Evolutionary conservation across 2,888 invertebrate genomes (phyloP).

Genomic region (Anagyrus pseudococci): DNA sequence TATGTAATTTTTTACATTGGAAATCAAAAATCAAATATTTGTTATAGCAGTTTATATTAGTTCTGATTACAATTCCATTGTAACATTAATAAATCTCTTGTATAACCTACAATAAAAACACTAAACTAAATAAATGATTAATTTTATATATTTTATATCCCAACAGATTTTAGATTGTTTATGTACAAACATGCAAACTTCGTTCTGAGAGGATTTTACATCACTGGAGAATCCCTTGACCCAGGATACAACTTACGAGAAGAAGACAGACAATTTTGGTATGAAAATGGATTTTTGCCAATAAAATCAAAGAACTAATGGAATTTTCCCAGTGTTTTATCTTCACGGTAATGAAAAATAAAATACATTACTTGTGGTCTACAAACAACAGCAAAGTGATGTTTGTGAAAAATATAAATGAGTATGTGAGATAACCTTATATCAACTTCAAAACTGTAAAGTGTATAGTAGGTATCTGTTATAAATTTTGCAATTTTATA

Average conservation of each 20-base stretch:
- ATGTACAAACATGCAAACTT: slow-evolving; percentile 12
- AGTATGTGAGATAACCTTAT: slow-evolving; percentile 35
- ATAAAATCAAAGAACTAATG: slow-evolving; percentile 26
- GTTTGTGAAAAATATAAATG: slow-evolving; percentile 15
- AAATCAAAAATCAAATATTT: neutral
- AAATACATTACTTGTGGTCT: slow-evolving; percentile 20
- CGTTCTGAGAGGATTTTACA: slow-evolving; percentile 15
- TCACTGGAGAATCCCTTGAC: neutral
- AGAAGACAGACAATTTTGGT: slow-evolving; percentile 10
- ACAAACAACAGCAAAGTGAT: slow-evolving; percentile 21
- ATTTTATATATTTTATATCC: slow-evolving; percentile 5
- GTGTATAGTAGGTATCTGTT: neutral
- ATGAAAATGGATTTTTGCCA: neutral
- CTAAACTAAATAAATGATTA: neutral
- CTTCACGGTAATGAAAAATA: slow-evolving; percentile 20
- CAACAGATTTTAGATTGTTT: slow-evolving; percentile 27
- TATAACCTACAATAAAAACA: neutral
- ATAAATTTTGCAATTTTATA: neutral
- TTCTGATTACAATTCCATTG: neutral
- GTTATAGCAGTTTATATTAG: neutral
- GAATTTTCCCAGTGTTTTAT: slow-evolving; percentile 24
- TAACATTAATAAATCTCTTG: neutral
- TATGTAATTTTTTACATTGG: neutral
- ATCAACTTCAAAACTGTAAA: slow-evolving; percentile 13
- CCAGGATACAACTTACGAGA: neutral